Evolutionary conservation across 2,797 vertebrate genomes (phyloP).

Genomic region (Enteromius viviparus): DNA sequence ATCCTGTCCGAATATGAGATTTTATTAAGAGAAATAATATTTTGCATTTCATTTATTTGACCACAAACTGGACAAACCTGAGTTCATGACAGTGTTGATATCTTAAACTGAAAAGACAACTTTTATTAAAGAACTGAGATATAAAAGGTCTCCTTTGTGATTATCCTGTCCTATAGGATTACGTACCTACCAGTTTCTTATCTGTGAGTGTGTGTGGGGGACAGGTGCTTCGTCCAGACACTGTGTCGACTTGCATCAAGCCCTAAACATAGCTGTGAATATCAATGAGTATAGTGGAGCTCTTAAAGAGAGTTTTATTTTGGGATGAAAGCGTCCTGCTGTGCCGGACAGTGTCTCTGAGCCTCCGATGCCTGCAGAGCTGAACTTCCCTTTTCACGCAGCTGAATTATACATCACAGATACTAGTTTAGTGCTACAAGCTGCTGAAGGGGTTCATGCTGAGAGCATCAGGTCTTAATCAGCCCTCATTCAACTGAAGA

Average conservation of each 20-base stretch:
- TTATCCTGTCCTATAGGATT: neutral
- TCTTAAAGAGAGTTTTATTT: conserved; percentile 37
- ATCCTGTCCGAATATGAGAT: neutral
- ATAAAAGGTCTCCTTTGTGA: conserved; percentile 4
- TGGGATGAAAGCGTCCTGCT: conserved; percentile 30
- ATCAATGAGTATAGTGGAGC: conserved; percentile 24
- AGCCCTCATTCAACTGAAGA: neutral
- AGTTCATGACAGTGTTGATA: neutral
- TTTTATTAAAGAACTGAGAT: neutral
- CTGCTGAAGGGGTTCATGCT: neutral
- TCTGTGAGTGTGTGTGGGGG: neutral
- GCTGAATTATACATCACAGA: conserved; percentile 39
- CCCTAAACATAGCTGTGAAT: conserved; percentile 41
- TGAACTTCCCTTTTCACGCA: conserved; percentile 21
- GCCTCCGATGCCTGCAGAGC: neutral
- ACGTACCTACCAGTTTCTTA: neutral
- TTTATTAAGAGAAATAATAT: neutral
- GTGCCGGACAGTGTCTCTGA: conserved; percentile 9
- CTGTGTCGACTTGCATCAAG: conserved; percentile 22
- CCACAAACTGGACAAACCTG: neutral
- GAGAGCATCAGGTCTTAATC: conserved; percentile 1
- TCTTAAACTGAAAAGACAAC: neutral
- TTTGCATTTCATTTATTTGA: neutral
- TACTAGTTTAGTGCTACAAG: neutral
- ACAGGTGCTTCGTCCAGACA: conserved; percentile 2